Conservation (phyloP, 2,797 vertebrate species). For the Oophaga sylvatica region DNA sequence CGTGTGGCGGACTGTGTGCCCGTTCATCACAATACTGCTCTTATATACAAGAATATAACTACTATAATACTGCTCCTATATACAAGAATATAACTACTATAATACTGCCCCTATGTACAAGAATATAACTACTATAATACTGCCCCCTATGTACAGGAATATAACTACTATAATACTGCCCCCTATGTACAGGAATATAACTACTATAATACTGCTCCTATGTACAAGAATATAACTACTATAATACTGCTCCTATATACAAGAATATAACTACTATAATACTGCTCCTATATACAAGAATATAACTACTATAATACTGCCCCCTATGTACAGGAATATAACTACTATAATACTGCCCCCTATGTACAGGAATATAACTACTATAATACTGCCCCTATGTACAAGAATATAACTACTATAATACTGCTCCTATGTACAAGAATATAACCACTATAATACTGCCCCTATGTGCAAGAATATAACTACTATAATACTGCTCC, state of each 20-base stretch:
- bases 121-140: conserved; percentile 13
- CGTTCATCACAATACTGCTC: too few species aligned
- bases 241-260: conserved; percentile 2
- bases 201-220: not conserved
- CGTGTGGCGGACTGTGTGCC: too few species aligned
- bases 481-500: not conserved
- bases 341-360: not conserved
- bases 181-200: not conserved
- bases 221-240: conserved; percentile 5
- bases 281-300: not conserved
- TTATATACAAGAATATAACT: conserved; percentile 1
- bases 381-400: not conserved
- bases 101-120: not conserved
- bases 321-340: not conserved
- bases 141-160: not conserved
- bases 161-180: not conserved
- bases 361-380: not conserved
- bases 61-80: not conserved
- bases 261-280: conserved; percentile 5
- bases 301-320: not conserved
- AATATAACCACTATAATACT: conserved; percentile 10
- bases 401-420: not conserved
- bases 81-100: not conserved
- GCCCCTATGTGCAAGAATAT: not conserved
- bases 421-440: not conserved